Percentiles rank a stretch among this genome's conserved stretches.
Conservation (phyloP, 1,140 invertebrate species). For the Ridgeia piscesae region DNA sequence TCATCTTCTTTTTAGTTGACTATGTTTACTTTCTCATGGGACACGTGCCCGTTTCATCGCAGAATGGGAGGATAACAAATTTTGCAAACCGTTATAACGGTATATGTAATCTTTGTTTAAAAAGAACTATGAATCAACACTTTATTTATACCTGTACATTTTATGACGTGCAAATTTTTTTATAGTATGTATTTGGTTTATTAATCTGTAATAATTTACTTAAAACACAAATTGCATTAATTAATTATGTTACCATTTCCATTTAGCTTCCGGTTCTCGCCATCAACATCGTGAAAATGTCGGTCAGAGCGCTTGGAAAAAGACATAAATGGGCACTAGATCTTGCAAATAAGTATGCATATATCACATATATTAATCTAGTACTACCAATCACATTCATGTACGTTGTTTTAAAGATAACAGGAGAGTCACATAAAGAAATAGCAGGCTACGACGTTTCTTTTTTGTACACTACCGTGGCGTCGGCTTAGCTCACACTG, state of each 20-base stretch:
- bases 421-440: no score
- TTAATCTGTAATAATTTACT: neutral
- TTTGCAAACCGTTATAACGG: constrained; percentile 2
- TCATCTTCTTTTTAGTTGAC: neutral
- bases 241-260: neutral
- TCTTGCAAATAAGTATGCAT: neutral
- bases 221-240: neutral
- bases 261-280: constrained; percentile 1
- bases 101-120: neutral
- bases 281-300: neutral
- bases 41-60: neutral
- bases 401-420: no score
- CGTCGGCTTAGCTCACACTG: no score
- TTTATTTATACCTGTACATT: neutral
- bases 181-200: neutral
- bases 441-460: no score
- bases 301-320: neutral
- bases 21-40: neutral
- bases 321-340: constrained; percentile 19
- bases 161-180: neutral
- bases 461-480: no score
- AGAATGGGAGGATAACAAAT: constrained; percentile 17
- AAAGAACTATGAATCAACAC: neutral
- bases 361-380: neutral
- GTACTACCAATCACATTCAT: neutral